These are phyloP conservation scores for Macropis europaea DNA, from an alignment of 2,888 invertebrate genomes.

Conservation along the genomic window DNA sequence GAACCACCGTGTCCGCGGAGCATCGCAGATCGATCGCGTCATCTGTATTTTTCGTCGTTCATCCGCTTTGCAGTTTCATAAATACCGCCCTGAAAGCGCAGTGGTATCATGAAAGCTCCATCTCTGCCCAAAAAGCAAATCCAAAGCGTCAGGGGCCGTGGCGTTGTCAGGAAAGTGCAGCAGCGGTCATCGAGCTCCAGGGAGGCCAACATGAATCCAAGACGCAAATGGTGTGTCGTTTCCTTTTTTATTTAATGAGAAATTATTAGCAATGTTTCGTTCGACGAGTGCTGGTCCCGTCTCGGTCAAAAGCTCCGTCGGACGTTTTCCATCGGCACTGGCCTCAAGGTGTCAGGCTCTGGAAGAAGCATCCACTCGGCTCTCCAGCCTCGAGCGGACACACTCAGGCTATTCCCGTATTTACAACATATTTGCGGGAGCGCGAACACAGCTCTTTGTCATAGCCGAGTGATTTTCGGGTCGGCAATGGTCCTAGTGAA, in stretches of 20 bases:
- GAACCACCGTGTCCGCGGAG: slow-evolving; percentile 41
- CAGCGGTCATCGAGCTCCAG: too few species aligned
- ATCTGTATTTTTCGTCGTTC: slow-evolving; percentile 20
- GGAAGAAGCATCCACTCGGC: background rate
- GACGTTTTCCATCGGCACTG: background rate
- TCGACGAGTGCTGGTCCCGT: too few species aligned
- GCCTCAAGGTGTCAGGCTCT: background rate
- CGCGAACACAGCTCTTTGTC: slow-evolving; percentile 77
- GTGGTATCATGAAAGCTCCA: too few species aligned
- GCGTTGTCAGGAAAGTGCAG: too few species aligned
- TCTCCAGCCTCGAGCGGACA: background rate
- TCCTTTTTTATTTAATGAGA: too few species aligned
- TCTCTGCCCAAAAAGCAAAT: too few species aligned
- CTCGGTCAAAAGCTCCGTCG: background rate
- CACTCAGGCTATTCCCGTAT: slow-evolving; percentile 55
- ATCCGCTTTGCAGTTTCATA: slow-evolving; percentile 4
- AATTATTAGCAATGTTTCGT: too few species aligned
- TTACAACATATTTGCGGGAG: slow-evolving; percentile 77
- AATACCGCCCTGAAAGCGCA: too few species aligned
- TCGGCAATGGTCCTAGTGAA: slow-evolving; percentile 58
- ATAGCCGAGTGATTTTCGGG: slow-evolving; percentile 73
- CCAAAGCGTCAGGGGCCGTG: too few species aligned
- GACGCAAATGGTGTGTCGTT: too few species aligned
- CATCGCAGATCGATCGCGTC: slow-evolving; percentile 29
- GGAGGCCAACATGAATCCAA: too few species aligned